phyloP scores from a whole-genome alignment of 2,888 invertebrate species.

The Drosophila lutescens region DNA sequence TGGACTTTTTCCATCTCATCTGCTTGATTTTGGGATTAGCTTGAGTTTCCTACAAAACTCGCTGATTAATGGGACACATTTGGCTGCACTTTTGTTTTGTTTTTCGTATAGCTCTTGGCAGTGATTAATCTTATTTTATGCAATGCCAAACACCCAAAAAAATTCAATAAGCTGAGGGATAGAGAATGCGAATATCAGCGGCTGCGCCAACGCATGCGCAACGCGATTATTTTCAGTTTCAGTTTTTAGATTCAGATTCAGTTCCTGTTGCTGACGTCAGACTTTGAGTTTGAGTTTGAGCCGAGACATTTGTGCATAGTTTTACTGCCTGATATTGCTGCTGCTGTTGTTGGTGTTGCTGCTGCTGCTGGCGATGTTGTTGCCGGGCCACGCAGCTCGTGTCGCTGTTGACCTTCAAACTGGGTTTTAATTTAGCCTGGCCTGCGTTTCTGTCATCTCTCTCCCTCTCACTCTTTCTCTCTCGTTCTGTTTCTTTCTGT shows the following conservation, averaged over 20 bases:
- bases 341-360: slow-evolving; percentile 19
- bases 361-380: slow-evolving; percentile 49
- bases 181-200: slow-evolving; percentile 37
- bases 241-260: slow-evolving; percentile 45
- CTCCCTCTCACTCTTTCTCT: slow-evolving; percentile 10
- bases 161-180: slow-evolving; percentile 9
- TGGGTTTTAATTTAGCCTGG: slow-evolving; percentile 73
- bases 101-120: background rate
- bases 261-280: slow-evolving; percentile 79
- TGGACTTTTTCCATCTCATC: background rate
- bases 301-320: slow-evolving; percentile 58
- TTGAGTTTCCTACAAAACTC: slow-evolving; percentile 15
- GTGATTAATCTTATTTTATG: slow-evolving; percentile 41
- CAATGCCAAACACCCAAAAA: slow-evolving; percentile 28
- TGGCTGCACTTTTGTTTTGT: slow-evolving; percentile 8
- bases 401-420: slow-evolving; percentile 79
- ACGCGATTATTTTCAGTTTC: slow-evolving; percentile 42
- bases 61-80: slow-evolving; percentile 31
- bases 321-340: slow-evolving; percentile 21
- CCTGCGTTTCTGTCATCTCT: slow-evolving; percentile 54
- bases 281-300: slow-evolving; percentile 29
- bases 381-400: slow-evolving; percentile 76
- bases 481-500: slow-evolving; percentile 15
- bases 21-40: slow-evolving; percentile 3
- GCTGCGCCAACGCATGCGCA: slow-evolving; percentile 68